A percentile compares a stretch with the other conserved stretches of the same genome.
These are phyloP conservation scores for Sebastes itinus DNA, from an alignment of 2,797 vertebrate genomes.

Conservation along the genomic window DNA sequence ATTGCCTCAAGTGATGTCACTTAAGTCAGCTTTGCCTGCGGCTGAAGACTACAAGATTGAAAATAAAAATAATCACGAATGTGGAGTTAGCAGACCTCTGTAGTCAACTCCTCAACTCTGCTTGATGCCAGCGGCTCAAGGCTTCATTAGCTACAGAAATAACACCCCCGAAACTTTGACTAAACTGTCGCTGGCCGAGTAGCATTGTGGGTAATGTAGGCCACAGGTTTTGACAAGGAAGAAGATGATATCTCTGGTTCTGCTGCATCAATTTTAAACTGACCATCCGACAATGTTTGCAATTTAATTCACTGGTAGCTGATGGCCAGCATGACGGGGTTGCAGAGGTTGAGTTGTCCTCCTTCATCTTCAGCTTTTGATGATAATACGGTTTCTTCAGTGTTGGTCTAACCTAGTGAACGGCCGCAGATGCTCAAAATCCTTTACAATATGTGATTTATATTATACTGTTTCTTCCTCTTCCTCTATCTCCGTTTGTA, in stretches of 20 bases:
- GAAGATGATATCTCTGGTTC: too few species aligned
- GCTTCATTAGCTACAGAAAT: neutral
- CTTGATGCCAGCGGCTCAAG: neutral
- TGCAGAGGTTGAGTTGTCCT: neutral
- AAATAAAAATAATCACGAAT: neutral
- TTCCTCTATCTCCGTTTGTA: constrained; percentile 36
- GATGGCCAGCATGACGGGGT: neutral
- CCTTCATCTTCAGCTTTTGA: neutral
- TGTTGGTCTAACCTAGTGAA: neutral
- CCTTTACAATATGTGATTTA: neutral
- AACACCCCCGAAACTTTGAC: too few species aligned
- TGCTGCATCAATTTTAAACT: neutral
- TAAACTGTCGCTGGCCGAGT: too few species aligned
- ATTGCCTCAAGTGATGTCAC: too few species aligned
- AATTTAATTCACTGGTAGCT: neutral
- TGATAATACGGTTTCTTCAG: neutral
- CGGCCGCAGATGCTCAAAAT: neutral
- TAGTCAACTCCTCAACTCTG: neutral
- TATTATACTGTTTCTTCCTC: neutral
- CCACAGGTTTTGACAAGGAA: too few species aligned
- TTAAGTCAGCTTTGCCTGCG: neutral
- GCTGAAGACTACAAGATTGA: neutral
- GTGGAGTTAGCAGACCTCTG: neutral
- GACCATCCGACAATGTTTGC: neutral
- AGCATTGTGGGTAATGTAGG: too few species aligned